These are phyloP conservation scores for Cephalopholis sonnerati DNA, from an alignment of 2,113 vertebrate species.

Conservation along the genomic window DNA sequence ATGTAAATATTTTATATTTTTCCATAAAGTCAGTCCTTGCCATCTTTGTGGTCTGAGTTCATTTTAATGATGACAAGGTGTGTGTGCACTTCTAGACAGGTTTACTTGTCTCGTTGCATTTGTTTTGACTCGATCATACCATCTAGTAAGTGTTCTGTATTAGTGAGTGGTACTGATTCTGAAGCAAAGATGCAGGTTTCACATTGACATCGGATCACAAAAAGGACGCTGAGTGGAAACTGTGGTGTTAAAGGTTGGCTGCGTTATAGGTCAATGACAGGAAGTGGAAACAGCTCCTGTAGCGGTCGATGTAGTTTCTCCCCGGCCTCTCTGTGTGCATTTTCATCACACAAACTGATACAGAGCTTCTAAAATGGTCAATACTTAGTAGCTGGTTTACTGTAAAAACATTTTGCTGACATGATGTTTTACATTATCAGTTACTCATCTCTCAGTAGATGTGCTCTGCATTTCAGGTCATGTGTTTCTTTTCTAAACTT, in stretches of 20 bases:
- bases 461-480: background rate
- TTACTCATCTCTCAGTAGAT: background rate
- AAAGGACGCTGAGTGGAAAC: constrained; percentile 47
- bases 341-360: background rate
- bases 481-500: background rate
- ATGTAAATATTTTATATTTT: constrained; percentile 52
- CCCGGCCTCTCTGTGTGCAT: background rate
- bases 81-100: background rate
- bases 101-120: background rate
- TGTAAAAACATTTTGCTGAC: background rate
- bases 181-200: constrained; percentile 7
- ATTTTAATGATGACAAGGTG: background rate
- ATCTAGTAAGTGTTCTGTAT: too few relatives aligned
- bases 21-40: constrained; percentile 25
- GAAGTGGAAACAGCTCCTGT: constrained; percentile 65
- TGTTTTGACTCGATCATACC: background rate
- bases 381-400: background rate
- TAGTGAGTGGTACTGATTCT: background rate
- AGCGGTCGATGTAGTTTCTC: background rate
- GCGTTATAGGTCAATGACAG: constrained; percentile 61
- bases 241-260: constrained; percentile 3
- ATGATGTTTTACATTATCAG: background rate
- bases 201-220: background rate
- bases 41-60: background rate
- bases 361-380: background rate